Base-by-base conservation (phyloP, 2,113 vertebrate genomes). In the Rhinolophus ferrumequinum region DNA sequence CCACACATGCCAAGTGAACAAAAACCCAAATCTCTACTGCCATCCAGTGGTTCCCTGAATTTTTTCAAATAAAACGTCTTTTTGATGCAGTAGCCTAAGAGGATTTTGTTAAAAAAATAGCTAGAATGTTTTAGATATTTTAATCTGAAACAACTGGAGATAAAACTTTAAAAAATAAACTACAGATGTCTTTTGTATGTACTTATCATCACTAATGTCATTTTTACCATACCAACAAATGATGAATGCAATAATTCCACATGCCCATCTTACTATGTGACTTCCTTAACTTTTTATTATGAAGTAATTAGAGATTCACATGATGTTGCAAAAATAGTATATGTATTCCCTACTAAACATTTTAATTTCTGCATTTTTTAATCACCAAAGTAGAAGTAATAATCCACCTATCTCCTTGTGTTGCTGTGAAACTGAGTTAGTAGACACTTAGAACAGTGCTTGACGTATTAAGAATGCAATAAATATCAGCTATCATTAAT, bases 31-130 rank as follows among this genome's bases (percentile, higher is more conserved):
- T 69, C 16, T 97, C 58, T 97, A 88, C 96, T 94, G 96, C 97
- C 97, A 97, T 83, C 97, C 41, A 60, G 97, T 97, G 97, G 97
- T 69, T 44, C 12, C 66, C 13, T 76, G 52, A 93, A 85, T 75
- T 83, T 82, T 81, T 85, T 28, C 47, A 70, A 60, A 30, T 26
- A 64, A 86, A 97, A 82, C 3, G 9, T 64, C 70, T 70, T 76
- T 70, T 47, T 38, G 14, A 26, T 72, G 8, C 33, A 30, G 52
- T 44, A 88, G 90, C 88, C 88, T 88, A 58, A 89, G 88, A 94
- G 16, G 13, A 35, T 30, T 69, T 88, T 75, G 70, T 44, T 35
- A 44, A 44, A 44, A 44, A 94, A 83, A 67, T 80, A 70, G 22
- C 33, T 80, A 8, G 12, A 28, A 83, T 54, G 30, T 72, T 75